Evolutionary conservation across 1,140 invertebrate genomes (phyloP).

Genomic region (Platyura marginata): DNA sequence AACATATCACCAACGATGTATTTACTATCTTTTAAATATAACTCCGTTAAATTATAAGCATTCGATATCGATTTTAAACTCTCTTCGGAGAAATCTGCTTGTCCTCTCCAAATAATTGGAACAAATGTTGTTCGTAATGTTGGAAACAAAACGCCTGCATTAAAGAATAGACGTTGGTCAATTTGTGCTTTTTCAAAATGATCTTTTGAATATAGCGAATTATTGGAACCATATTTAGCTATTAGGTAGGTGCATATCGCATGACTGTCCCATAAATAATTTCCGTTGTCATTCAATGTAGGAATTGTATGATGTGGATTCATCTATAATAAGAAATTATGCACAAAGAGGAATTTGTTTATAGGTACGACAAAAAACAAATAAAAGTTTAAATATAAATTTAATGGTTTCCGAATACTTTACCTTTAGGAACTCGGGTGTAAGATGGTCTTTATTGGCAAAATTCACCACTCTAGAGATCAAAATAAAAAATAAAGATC

Average conservation of each 20-base stretch:
- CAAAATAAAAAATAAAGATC: too few species aligned
- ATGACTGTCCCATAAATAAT: neutral
- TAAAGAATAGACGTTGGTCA: neutral
- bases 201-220: neutral
- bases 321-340: too few species aligned
- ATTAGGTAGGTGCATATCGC: neutral
- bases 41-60: neutral
- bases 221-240: neutral
- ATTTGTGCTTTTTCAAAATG: neutral
- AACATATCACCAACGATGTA: neutral
- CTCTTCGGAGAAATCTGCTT: neutral
- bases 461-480: neutral
- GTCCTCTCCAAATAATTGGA: neutral
- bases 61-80: neutral
- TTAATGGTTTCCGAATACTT: neutral
- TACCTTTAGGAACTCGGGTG: neutral
- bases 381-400: neutral
- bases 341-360: too few species aligned
- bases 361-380: neutral
- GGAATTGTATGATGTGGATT: neutral
- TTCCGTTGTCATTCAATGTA: neutral
- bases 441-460: neutral
- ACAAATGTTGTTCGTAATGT: neutral
- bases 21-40: neutral
- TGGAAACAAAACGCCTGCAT: neutral